Conservation (phyloP, 2,113 vertebrate species). For the Ploceus nigricollis region DNA sequence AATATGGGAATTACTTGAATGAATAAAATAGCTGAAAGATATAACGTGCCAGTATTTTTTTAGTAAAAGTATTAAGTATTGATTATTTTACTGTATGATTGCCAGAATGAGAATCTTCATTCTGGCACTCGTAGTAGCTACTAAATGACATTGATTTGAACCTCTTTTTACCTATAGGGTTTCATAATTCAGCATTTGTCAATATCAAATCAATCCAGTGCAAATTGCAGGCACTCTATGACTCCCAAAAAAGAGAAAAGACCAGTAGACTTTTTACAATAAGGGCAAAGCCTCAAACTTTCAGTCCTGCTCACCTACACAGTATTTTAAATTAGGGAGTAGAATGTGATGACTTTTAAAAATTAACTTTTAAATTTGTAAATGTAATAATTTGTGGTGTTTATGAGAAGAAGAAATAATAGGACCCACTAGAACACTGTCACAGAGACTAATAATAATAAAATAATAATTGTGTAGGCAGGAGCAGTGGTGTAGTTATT, state of each 20-base stretch:
- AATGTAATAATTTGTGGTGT: neutral
- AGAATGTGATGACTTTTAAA: neutral
- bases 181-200: slow-evolving; percentile 66
- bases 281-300: neutral
- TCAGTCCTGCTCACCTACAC: neutral
- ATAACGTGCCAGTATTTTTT: neutral
- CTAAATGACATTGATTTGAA: slow-evolving; percentile 66
- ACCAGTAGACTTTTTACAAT: neutral
- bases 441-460: neutral
- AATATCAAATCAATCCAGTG: slow-evolving; percentile 62
- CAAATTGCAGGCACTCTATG: slow-evolving; percentile 11
- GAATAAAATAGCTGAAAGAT: neutral
- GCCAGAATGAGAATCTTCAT: slow-evolving; percentile 30
- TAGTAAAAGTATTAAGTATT: slow-evolving; percentile 53
- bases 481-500: neutral
- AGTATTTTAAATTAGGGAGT: neutral
- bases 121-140: slow-evolving; percentile 13
- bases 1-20: neutral
- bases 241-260: neutral
- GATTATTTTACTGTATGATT: slow-evolving; percentile 38
- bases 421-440: neutral
- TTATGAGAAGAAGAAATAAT: neutral
- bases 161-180: slow-evolving; percentile 46
- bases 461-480: neutral
- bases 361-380: neutral